A percentile compares a stretch with the other conserved stretches of the same genome.
phyloP scores from a whole-genome alignment of 1,140 invertebrate genomes.

The Ips nitidus region DNA sequence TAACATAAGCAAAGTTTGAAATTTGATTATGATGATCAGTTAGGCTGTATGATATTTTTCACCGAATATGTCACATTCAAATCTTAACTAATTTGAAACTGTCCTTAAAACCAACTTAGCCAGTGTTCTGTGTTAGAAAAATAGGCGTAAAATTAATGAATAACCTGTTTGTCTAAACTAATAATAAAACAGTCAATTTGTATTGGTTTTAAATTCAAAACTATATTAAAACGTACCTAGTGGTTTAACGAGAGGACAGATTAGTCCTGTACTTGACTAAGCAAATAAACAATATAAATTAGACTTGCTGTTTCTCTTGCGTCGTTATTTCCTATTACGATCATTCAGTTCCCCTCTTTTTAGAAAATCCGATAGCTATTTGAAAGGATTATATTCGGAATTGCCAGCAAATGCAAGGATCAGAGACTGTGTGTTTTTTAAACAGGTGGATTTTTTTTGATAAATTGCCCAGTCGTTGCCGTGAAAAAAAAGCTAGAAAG shows the following conservation, averaged over 20 bases:
- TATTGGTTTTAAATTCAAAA: background rate
- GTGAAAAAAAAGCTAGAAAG: background rate
- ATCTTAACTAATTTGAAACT: no score
- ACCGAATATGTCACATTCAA: no score
- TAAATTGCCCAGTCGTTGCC: background rate
- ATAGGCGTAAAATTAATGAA: no score
- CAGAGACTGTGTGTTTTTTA: no score
- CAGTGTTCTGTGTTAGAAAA: no score
- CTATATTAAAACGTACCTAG: slow-evolving; percentile 11
- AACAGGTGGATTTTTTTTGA: background rate
- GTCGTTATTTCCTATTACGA: slow-evolving; percentile 15
- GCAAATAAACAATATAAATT: slow-evolving; percentile 18
- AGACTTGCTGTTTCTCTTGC: slow-evolving; percentile 2
- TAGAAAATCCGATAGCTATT: background rate
- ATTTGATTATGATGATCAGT: no score
- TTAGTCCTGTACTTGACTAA: slow-evolving; percentile 2
- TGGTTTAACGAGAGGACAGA: slow-evolving; percentile 6
- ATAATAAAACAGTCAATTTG: no score
- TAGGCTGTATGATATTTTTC: no score
- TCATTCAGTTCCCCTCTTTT: slow-evolving; percentile 1
- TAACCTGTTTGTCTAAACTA: no score
- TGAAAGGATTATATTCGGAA: background rate
- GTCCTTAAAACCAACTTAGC: no score
- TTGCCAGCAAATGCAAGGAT: no score
- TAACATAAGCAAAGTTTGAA: no score